phyloP scores from a whole-genome alignment of 2,888 invertebrate species.

The Chorisops tibialis region DNA sequence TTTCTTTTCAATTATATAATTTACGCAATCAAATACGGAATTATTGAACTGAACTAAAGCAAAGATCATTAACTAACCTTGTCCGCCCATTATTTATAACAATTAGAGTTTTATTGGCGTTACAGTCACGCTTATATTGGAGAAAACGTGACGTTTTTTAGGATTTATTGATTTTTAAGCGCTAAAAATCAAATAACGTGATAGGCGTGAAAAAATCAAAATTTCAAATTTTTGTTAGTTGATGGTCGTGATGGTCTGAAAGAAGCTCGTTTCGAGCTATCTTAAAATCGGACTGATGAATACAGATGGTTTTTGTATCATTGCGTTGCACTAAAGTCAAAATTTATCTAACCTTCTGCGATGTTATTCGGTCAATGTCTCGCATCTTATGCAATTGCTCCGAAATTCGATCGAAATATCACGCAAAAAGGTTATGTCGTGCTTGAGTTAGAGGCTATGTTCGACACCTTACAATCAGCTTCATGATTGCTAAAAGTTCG shows the following conservation, averaged over 20 bases:
- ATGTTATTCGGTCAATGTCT: constrained; percentile 11
- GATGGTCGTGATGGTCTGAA: too few species aligned
- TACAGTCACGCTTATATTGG: background rate
- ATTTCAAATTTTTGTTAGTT: too few species aligned
- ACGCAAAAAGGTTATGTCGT: constrained; percentile 1
- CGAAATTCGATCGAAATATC: background rate
- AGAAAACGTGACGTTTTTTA: too few species aligned
- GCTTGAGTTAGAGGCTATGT: background rate
- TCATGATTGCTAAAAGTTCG: too few species aligned
- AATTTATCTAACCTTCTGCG: background rate
- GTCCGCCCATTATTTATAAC: constrained; percentile 10
- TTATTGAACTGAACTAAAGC: background rate
- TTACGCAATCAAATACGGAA: constrained; percentile 4
- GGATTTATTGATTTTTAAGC: too few species aligned
- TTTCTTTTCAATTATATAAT: background rate
- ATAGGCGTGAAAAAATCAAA: too few species aligned
- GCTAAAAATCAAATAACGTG: too few species aligned
- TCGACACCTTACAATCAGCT: too few species aligned
- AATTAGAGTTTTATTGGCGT: constrained; percentile 9
- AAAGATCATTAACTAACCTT: constrained; percentile 20
- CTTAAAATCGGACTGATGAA: too few species aligned
- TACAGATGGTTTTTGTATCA: too few species aligned
- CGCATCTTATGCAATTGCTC: background rate
- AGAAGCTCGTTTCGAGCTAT: too few species aligned
- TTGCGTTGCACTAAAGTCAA: background rate